Evolutionary conservation across 2,113 vertebrate species (phyloP).

Genomic region (Percina caprodes): DNA sequence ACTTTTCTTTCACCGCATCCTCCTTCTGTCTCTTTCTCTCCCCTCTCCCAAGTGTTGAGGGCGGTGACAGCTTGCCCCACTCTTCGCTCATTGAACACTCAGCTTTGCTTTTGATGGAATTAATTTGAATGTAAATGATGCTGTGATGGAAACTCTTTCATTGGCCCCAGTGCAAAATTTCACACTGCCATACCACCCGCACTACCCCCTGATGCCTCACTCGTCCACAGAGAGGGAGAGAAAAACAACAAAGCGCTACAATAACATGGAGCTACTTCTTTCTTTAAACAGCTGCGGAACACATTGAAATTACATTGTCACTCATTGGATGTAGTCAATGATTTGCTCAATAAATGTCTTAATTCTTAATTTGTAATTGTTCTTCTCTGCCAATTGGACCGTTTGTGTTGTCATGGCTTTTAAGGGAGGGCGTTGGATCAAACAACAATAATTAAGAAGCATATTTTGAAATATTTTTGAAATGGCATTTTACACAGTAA

Average conservation of each 20-base stretch:
- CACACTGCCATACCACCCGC: slow-evolving; percentile 16
- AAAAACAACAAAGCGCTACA: slow-evolving; percentile 36
- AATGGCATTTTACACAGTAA: not conserved
- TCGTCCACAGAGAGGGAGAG: slow-evolving; percentile 16
- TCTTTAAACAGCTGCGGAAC: slow-evolving; percentile 27
- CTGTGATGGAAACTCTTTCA: slow-evolving; percentile 63
- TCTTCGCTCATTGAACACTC: slow-evolving; percentile 71
- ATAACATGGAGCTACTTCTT: slow-evolving; percentile 34
- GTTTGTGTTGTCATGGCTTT: slow-evolving; percentile 27
- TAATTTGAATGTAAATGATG: slow-evolving; percentile 81
- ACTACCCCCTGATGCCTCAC: slow-evolving; percentile 32
- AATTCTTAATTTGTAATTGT: slow-evolving; percentile 51
- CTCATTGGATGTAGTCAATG: slow-evolving; percentile 43
- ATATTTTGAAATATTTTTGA: not conserved
- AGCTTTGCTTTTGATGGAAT: slow-evolving; percentile 78
- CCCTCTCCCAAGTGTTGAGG: slow-evolving; percentile 42
- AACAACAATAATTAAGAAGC: not conserved
- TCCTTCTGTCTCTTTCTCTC: slow-evolving; percentile 5
- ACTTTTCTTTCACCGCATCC: not conserved
- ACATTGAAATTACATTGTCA: slow-evolving; percentile 61
- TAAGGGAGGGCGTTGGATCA: not conserved
- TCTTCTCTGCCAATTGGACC: not conserved
- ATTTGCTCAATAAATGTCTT: slow-evolving; percentile 62
- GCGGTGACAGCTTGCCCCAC: slow-evolving; percentile 54
- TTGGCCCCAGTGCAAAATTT: slow-evolving; percentile 42